phyloP scores from a whole-genome alignment of 1,140 invertebrate species.

The Hirudo medicinalis region DNA sequence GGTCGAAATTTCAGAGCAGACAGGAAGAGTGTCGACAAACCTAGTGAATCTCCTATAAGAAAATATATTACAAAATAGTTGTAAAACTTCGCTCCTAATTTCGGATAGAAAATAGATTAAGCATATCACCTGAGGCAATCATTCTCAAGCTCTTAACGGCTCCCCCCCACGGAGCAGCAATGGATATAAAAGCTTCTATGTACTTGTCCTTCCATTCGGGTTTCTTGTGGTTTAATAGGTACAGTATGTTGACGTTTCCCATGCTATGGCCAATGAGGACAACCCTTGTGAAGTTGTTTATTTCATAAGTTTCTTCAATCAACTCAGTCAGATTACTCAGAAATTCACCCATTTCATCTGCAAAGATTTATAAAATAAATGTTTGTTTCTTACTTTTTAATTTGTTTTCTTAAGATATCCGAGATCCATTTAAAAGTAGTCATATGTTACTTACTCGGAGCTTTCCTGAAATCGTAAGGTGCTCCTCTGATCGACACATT shows the following conservation, averaged over 20 bases:
- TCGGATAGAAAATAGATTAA: background rate
- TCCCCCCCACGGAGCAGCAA: conserved; percentile 84
- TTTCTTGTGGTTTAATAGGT: conserved; percentile 67
- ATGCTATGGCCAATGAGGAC: conserved; percentile 85
- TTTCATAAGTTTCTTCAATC: conserved; percentile 68
- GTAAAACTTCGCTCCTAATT: background rate
- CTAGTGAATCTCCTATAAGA: conserved; percentile 71
- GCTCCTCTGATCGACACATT: conserved; percentile 72
- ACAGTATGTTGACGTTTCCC: conserved; percentile 69
- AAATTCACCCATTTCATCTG: background rate
- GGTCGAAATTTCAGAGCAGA: conserved; percentile 60
- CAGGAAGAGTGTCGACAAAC: conserved; percentile 57
- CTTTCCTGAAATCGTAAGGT: conserved; percentile 92
- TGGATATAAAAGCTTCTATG: conserved; percentile 62
- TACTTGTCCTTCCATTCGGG: conserved; percentile 84
- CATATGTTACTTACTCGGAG: conserved; percentile 61
- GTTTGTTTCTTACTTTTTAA: too few relatives aligned
- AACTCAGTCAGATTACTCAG: conserved; percentile 38
- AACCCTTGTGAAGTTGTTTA: conserved; percentile 59
- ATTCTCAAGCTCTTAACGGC: conserved; percentile 83
- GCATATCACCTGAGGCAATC: conserved; percentile 68
- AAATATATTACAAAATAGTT: background rate
- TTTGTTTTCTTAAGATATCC: too few relatives aligned
- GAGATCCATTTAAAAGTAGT: too few relatives aligned
- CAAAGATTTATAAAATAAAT: too few relatives aligned